Evolutionary conservation across 2,888 invertebrate genomes (phyloP), one percentile per base, ranked within the genome.

Genomic region (Tetranychus piercei): DNA sequence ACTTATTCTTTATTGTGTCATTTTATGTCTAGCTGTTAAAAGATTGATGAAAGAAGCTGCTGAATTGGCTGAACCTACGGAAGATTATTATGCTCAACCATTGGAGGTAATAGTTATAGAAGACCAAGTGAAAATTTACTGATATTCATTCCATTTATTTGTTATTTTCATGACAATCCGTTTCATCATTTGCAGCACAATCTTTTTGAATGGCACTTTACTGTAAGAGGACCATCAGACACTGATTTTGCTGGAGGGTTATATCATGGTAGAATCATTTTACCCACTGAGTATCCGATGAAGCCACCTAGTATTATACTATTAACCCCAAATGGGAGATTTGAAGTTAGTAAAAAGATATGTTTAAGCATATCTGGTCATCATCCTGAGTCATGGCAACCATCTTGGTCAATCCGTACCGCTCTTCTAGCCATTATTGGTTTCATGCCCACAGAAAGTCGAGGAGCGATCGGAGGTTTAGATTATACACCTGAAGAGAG

Each of bases 331-430:
- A 95, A 93, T 83, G 94, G 94, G 72, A 86, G 95, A 78, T 95
- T 96, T 84, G 93, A 94, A 84, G 87, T 88, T 9, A 90, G 92
- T 82, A 93, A 91, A 82, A 95, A 95, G 84, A 94, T 96, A 80
- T 96, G 95, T 82, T 84, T 95, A 78, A 94, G 92, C 77, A 95
- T 95, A 80, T 94, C 94, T 76, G 94, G 92, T 6, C 90, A 94
- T 83, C 95, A 95, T 82, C 95, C 94, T n/a, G 95, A 96, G 83
- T 92, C 92, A 65, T 96, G 95, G 95, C 92, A 93, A 81, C 95
- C 95, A 44, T 93, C 92, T 4, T 95, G 95, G 95, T 94, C 93
- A 45, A 85, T 95, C 78, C 86, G 94, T 77, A 95, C 94, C 74
- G 94, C 94, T 15, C 84, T 95, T 76, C 83, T 95, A 78, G 94